These are phyloP conservation scores for Ichneumoninae sp. DNA, from an alignment of 2,888 invertebrate species.

Conservation along the genomic window DNA sequence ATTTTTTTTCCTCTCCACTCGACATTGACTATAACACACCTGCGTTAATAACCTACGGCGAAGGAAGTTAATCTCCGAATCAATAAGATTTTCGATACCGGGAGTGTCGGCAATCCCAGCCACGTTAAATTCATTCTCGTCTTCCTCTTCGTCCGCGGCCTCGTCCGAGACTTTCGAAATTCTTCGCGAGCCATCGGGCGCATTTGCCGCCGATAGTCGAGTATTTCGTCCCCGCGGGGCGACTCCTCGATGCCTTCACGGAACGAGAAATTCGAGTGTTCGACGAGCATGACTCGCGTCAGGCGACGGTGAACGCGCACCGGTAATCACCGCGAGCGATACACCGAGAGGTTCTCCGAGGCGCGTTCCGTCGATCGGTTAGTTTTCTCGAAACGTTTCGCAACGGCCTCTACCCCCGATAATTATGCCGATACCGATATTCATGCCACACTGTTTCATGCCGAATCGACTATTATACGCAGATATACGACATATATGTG, in stretches of 20 bases:
- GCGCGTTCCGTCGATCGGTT: slow-evolving; percentile 39
- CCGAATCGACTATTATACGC: slow-evolving; percentile 27
- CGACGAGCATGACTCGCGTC: slow-evolving; percentile 48
- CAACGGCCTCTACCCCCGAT: slow-evolving; percentile 55
- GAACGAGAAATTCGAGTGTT: slow-evolving; percentile 59
- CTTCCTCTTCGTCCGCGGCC: slow-evolving; percentile 31
- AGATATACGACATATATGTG: neutral
- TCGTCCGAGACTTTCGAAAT: slow-evolving; percentile 61
- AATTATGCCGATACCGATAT: slow-evolving; percentile 65
- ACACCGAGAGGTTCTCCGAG: slow-evolving; percentile 27
- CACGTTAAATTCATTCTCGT: slow-evolving; percentile 1
- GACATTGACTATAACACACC: neutral
- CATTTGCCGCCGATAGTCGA: slow-evolving; percentile 28
- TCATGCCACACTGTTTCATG: slow-evolving; percentile 26
- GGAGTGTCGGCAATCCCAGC: slow-evolving; percentile 10
- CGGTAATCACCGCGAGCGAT: slow-evolving; percentile 25
- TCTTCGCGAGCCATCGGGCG: slow-evolving; percentile 56
- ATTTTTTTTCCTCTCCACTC: slow-evolving; percentile 5
- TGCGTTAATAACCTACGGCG: neutral
- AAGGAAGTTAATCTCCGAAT: slow-evolving; percentile 2
- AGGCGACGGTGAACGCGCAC: slow-evolving; percentile 37
- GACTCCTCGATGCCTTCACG: slow-evolving; percentile 25
- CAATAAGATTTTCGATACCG: slow-evolving; percentile 15
- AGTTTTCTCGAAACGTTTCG: slow-evolving; percentile 61
- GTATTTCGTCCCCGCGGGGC: slow-evolving; percentile 46